Evolutionary conservation across 53 echinoderm and acorn worm species (phyloP).

Genomic region (Actinopyga echinites): DNA sequence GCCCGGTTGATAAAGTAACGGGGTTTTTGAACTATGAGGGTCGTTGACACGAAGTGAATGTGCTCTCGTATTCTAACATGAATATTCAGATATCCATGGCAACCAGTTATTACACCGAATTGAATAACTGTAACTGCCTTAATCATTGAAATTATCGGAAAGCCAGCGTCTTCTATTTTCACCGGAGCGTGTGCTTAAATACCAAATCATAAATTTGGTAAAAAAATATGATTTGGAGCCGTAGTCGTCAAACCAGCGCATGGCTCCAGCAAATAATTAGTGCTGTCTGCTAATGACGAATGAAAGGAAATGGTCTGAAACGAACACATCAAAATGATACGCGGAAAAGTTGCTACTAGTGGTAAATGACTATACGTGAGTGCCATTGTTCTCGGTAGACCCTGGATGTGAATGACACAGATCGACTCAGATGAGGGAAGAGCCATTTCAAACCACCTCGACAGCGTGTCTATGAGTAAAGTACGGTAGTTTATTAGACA

Average conservation of each 20-base stretch:
- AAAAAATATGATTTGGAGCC: not conserved
- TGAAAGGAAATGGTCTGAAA: conserved; percentile 30
- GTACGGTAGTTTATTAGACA: too few relatives aligned
- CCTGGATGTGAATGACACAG: not conserved
- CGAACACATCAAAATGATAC: not conserved
- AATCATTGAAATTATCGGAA: conserved; percentile 19
- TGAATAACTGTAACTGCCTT: not conserved
- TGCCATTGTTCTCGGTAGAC: not conserved
- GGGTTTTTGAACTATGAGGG: too few relatives aligned
- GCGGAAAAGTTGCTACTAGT: conserved; percentile 13
- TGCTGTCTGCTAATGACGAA: conserved; percentile 36
- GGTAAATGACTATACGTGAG: not conserved
- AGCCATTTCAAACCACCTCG: conserved; percentile 16
- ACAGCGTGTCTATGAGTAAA: not conserved
- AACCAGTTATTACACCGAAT: too few relatives aligned
- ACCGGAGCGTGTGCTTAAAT: conserved; percentile 9
- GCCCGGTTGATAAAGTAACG: too few relatives aligned
- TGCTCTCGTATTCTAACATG: too few relatives aligned
- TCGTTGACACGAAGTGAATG: too few relatives aligned
- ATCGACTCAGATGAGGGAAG: not conserved
- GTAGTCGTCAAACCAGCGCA: conserved; percentile 7
- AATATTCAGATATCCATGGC: too few relatives aligned
- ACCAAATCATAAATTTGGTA: not conserved
- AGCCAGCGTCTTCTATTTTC: not conserved
- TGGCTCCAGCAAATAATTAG: conserved; percentile 40